phyloP scores from a whole-genome alignment of 2,888 invertebrate genomes.

The Apotomis betuletana region DNA sequence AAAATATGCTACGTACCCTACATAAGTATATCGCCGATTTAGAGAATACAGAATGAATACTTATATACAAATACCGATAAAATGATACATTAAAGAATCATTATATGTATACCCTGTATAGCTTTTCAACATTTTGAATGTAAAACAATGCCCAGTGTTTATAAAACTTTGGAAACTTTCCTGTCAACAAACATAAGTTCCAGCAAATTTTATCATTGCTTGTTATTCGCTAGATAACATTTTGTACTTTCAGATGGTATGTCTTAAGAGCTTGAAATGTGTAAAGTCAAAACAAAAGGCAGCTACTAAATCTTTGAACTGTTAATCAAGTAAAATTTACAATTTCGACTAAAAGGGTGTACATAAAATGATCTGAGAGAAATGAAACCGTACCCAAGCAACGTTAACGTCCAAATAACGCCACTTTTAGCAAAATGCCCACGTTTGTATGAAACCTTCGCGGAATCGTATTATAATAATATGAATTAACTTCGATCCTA shows the following conservation, averaged over 20 bases:
- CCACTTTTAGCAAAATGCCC: conserved; percentile 14
- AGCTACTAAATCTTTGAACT: background rate
- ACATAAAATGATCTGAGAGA: conserved; percentile 16
- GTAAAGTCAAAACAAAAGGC: background rate
- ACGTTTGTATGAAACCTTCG: too few species aligned
- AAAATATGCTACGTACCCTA: background rate
- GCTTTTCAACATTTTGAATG: background rate
- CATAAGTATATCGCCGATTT: background rate
- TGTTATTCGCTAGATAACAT: too few species aligned
- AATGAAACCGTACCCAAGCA: conserved; percentile 29
- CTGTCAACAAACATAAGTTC: too few species aligned
- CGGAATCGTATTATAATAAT: too few species aligned
- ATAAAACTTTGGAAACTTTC: too few species aligned
- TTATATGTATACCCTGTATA: conserved; percentile 1
- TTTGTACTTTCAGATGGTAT: too few species aligned
- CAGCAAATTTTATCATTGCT: too few species aligned
- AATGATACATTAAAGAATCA: background rate
- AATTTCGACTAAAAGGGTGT: background rate
- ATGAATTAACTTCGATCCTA: too few species aligned
- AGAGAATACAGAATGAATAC: background rate
- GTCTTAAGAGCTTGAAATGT: background rate
- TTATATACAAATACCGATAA: background rate
- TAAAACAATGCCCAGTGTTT: too few species aligned
- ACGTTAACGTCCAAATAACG: conserved; percentile 29
- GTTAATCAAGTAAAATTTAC: background rate